phyloP scores from a whole-genome alignment of 2,888 invertebrate species.

The Drosophila tripunctata region DNA sequence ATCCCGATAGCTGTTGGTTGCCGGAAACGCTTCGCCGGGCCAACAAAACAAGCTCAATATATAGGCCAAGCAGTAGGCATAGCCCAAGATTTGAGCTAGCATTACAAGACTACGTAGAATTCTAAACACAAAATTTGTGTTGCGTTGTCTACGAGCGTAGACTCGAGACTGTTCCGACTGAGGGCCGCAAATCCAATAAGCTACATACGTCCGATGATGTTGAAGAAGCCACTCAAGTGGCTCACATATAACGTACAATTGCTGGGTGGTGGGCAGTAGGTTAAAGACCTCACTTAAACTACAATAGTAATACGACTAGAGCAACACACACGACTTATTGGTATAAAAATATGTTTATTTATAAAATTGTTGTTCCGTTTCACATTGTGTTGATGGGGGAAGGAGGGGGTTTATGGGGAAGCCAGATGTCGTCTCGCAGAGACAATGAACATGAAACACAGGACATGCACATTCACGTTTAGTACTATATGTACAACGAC shows the following conservation, averaged over 20 bases:
- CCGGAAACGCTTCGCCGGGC: slow-evolving; percentile 73
- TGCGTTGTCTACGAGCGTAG: slow-evolving; percentile 64
- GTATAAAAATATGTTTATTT: slow-evolving; percentile 72
- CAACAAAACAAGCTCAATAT: slow-evolving; percentile 46
- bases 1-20: slow-evolving; percentile 79
- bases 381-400: slow-evolving; percentile 9
- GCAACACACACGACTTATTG: slow-evolving; percentile 19
- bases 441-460: slow-evolving; percentile 55
- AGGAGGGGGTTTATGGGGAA: slow-evolving; percentile 9
- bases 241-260: slow-evolving; percentile 36
- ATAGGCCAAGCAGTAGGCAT: slow-evolving; percentile 61
- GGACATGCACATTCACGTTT: slow-evolving; percentile 21
- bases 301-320: no score
- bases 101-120: slow-evolving; percentile 34
- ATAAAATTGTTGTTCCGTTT: slow-evolving; percentile 42
- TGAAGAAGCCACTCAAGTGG: slow-evolving; percentile 58
- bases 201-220: slow-evolving; percentile 34
- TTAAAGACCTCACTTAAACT: slow-evolving; percentile 55
- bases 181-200: slow-evolving; percentile 77
- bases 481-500: slow-evolving; percentile 24
- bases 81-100: slow-evolving; percentile 52
- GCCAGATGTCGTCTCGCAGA: slow-evolving; percentile 64
- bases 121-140: slow-evolving; percentile 27
- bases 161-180: slow-evolving; percentile 65
- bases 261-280: slow-evolving; percentile 22